Evolutionary conservation across 1,140 invertebrate genomes (phyloP), one percentile per base, ranked within the genome.

Genomic region (Chelonus insularis): DNA sequence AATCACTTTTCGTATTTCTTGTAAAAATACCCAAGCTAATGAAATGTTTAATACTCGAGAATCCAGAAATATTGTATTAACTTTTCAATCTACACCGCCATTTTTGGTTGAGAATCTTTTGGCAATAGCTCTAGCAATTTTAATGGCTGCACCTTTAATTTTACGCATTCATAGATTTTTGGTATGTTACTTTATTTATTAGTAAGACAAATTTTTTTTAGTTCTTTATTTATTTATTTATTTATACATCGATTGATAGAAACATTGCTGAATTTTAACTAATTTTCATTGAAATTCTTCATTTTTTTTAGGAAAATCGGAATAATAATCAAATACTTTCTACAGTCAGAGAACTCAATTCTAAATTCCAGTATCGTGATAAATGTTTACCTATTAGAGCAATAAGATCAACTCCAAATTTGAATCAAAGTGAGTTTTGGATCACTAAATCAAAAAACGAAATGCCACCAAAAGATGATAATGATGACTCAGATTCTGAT

Each of bases 111-210:
- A 81, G 50, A 73, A 61, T 18, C 50, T 69, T 20, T 60, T 78
- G 39, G 75, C 71, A 18, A 29, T 79, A n/a, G n/a, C n/a, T 50
- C 55, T 81, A 29, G 71, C 70, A 2, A 16, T 78, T 32, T 41
- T 77, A 1, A 62, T 81, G 39, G 72, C 76, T 9, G 47, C 74
- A 6, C 79, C 77, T 16, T 51, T 81, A 21, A 68, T 80, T 58
- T 58, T 57, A 7, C 71, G 67, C 32, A 21, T 73, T 29, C 66
- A 78, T 21, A 39, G 69, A 4, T 39, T 72, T 16, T 57, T 77
- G 32, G 78, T 80, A 75, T 12, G 78, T 73, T 66, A n/a, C n/a
- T 47, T 39, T 23, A 16, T 21, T 47, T 5, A 3, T 8, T n/a
- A 2, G 14, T 43, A 5, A n/a, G 4, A 39, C 21, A 23, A 36